phyloP scores from a whole-genome alignment of 2,888 invertebrate genomes.

The Allolobophora icterica region DNA sequence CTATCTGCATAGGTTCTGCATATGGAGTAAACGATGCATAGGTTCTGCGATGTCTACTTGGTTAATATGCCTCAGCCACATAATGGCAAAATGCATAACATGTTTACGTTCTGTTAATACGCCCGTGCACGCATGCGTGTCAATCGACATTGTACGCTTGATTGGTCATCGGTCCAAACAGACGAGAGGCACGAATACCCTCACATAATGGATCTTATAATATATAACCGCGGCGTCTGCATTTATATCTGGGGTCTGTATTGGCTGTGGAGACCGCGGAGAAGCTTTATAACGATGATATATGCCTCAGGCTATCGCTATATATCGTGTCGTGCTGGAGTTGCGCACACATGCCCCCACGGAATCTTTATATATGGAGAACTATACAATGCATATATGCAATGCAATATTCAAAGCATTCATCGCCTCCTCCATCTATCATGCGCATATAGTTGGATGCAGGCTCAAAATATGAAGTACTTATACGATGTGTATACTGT shows the following conservation, averaged over 20 bases:
- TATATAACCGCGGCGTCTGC: neutral
- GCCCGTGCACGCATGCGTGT: neutral
- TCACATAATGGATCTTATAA: neutral
- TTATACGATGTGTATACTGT: neutral
- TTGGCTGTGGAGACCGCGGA: neutral
- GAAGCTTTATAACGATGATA: neutral
- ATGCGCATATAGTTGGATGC: neutral
- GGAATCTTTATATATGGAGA: neutral
- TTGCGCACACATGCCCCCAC: neutral
- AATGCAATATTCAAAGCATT: neutral
- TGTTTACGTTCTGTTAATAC: neutral
- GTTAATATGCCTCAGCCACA: too few relatives aligned
- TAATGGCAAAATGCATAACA: too few relatives aligned
- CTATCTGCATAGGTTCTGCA: too few relatives aligned
- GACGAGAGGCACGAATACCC: neutral
- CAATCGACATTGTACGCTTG: neutral
- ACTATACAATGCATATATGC: neutral
- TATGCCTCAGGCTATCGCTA: neutral
- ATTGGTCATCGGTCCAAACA: neutral
- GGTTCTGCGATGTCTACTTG: too few relatives aligned
- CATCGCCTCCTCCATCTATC: neutral
- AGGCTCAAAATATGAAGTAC: neutral
- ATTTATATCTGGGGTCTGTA: neutral
- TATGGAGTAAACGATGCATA: too few relatives aligned
- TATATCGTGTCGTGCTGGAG: neutral